Percentiles rank a stretch among this genome's conserved stretches.
Conservation (phyloP, 1,140 invertebrate genomes). For the Saxidomus purpurata region DNA sequence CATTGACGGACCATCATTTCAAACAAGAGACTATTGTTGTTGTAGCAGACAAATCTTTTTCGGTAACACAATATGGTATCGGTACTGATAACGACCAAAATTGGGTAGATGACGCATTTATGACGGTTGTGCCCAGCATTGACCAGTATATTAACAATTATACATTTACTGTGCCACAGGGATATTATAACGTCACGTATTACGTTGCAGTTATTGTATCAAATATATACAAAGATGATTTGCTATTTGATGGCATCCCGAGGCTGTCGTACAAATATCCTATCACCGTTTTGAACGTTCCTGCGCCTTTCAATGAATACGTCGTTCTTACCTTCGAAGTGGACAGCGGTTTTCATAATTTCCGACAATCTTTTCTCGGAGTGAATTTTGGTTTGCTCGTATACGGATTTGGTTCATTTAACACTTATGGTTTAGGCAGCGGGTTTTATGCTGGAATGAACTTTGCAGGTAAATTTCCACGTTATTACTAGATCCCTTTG, state of each 20-base stretch:
- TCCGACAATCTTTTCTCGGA: background rate
- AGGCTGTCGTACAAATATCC: too few species aligned
- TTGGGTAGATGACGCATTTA: background rate
- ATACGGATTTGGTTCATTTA: background rate
- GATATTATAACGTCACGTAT: background rate
- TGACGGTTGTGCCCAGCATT: background rate
- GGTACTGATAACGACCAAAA: background rate
- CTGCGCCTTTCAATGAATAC: background rate
- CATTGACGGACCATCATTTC: background rate
- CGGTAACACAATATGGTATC: background rate
- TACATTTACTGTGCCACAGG: background rate
- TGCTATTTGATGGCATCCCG: background rate
- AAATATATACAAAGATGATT: background rate
- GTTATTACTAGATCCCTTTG: too few species aligned
- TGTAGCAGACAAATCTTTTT: background rate
- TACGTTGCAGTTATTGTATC: slow-evolving; percentile 3
- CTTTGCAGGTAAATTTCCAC: slow-evolving; percentile 5
- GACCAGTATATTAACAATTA: background rate
- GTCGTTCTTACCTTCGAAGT: background rate
- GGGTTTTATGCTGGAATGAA: background rate
- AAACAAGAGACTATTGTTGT: background rate
- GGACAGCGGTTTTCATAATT: background rate
- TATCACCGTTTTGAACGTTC: background rate
- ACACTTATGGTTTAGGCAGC: background rate
- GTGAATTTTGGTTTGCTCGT: background rate